These are phyloP conservation scores for Physocephala rufipes DNA, from an alignment of 2,888 invertebrate species.

Conservation along the genomic window DNA sequence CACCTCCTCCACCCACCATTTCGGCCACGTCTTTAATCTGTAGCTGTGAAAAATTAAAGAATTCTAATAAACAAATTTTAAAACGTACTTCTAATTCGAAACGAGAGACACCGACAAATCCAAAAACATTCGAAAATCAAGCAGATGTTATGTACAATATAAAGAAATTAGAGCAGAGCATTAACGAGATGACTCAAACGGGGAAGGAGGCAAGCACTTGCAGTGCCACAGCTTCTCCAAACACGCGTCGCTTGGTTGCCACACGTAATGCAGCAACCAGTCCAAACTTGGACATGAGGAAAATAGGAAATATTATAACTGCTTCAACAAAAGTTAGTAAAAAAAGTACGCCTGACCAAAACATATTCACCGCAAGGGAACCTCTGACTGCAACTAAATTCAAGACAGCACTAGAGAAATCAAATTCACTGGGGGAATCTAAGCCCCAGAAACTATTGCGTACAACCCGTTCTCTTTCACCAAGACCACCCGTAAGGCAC, in stretches of 20 bases:
- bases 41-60: slow-evolving; percentile 39
- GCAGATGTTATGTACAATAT: neutral
- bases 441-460: slow-evolving; percentile 53
- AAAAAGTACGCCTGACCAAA: slow-evolving; percentile 19
- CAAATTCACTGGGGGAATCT: slow-evolving; percentile 54
- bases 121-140: slow-evolving; percentile 36
- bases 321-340: slow-evolving; percentile 31
- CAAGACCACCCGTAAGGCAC: slow-evolving; percentile 54
- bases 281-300: slow-evolving; percentile 61
- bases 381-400: neutral
- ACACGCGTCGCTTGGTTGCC: slow-evolving; percentile 48
- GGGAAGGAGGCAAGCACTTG: slow-evolving; percentile 9
- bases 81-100: slow-evolving; percentile 6
- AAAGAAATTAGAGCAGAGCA: neutral
- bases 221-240: slow-evolving; percentile 9
- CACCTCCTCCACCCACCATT: slow-evolving; percentile 31
- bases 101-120: slow-evolving; percentile 50
- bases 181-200: neutral
- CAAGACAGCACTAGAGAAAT: slow-evolving; percentile 51
- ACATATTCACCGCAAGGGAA: slow-evolving; percentile 25
- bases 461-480: slow-evolving; percentile 54
- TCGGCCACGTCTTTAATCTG: slow-evolving; percentile 41
- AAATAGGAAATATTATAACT: slow-evolving; percentile 52
- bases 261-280: slow-evolving; percentile 66
- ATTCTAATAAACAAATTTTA: slow-evolving; percentile 13